A percentile compares a stretch with the other conserved stretches of the same genome.
Evolutionary conservation across 2,888 invertebrate genomes (phyloP).

Genomic region (Itoplectis maculator): DNA sequence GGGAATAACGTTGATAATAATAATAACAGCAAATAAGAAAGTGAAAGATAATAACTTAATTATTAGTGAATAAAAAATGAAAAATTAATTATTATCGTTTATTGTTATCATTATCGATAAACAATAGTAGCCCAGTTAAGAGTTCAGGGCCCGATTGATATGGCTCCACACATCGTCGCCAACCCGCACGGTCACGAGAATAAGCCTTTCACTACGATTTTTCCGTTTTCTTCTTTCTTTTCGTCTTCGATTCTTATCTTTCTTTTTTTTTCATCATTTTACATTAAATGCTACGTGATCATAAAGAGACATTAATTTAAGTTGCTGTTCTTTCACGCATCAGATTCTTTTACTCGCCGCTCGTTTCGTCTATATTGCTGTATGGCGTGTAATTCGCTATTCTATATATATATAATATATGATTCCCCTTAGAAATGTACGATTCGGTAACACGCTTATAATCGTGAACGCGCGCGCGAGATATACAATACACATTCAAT

Average conservation of each 20-base stretch:
- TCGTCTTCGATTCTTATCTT: constrained; percentile 28
- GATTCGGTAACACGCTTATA: constrained; percentile 58
- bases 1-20: not conserved
- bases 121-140: constrained; percentile 46
- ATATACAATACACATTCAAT: constrained; percentile 62
- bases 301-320: constrained; percentile 57
- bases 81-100: constrained; percentile 23
- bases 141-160: constrained; percentile 59
- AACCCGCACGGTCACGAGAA: constrained; percentile 27
- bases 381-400: constrained; percentile 38
- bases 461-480: constrained; percentile 64
- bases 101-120: constrained; percentile 8
- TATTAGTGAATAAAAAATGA: constrained; percentile 15
- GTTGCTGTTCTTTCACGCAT: constrained; percentile 50
- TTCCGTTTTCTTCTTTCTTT: constrained; percentile 14
- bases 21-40: not conserved
- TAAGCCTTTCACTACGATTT: constrained; percentile 8
- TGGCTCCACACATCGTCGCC: constrained; percentile 54
- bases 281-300: constrained; percentile 38
- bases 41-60: not conserved
- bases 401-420: constrained; percentile 51
- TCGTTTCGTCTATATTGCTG: constrained; percentile 63
- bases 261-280: constrained; percentile 31
- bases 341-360: constrained; percentile 47
- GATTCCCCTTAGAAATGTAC: constrained; percentile 56